Evolutionary conservation across 37 sponge, comb jelly and placozoan species (phyloP).

Genomic region (Bolinopsis microptera): DNA sequence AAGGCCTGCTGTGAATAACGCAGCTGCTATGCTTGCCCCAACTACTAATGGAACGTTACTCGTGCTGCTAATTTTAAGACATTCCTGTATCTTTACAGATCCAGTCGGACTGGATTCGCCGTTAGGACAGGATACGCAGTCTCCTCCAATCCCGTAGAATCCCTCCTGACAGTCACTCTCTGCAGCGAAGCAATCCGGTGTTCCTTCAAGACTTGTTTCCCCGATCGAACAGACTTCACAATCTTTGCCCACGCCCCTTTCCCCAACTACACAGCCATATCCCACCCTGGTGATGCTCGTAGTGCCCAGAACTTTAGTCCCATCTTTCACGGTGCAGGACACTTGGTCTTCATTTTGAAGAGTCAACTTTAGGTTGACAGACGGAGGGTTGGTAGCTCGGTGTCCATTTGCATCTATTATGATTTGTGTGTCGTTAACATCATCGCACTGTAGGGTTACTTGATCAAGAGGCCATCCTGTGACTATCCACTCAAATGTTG

Average conservation of each 20-base stretch:
- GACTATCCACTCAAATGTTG: background rate
- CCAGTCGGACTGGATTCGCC: background rate
- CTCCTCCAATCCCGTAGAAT: background rate
- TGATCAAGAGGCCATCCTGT: background rate
- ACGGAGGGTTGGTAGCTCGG: background rate
- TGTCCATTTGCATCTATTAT: background rate
- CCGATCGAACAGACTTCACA: background rate
- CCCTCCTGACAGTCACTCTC: background rate
- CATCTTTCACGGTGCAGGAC: background rate
- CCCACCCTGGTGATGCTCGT: background rate
- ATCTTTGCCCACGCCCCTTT: background rate
- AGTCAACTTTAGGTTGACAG: background rate
- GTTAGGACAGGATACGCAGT: background rate
- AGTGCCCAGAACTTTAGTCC: background rate
- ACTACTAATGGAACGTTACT: background rate
- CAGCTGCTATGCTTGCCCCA: background rate
- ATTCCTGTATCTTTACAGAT: background rate
- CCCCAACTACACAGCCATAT: background rate
- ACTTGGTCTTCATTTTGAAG: background rate
- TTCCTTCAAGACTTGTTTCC: background rate
- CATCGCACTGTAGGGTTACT: background rate
- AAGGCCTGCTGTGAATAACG: background rate
- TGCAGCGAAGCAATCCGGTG: background rate
- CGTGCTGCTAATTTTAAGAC: background rate
- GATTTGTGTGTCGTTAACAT: background rate